Evolutionary conservation across 2,113 vertebrate species (phyloP).

Genomic region (Cairina moschata): DNA sequence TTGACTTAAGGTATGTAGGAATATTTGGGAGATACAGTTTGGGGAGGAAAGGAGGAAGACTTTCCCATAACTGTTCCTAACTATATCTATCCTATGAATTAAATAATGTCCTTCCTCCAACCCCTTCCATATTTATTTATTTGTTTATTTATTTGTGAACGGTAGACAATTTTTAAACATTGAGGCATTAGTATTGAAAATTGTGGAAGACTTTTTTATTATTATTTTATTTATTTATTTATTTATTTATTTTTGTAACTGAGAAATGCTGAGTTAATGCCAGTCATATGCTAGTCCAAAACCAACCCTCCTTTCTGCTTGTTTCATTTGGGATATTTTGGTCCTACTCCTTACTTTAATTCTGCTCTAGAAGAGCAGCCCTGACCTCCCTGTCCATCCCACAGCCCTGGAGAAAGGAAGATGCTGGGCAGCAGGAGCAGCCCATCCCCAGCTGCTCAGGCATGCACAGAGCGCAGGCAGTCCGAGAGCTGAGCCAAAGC

Average conservation of each 20-base stretch:
- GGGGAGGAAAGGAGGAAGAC: not conserved
- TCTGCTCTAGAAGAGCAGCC: not conserved
- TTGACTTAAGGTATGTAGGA: not conserved
- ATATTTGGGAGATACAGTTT: not conserved
- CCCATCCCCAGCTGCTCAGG: not conserved
- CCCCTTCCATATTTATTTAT: too few species aligned
- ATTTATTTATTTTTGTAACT: not conserved
- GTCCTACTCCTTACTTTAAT: not conserved
- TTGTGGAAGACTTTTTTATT: not conserved
- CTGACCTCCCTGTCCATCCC: not conserved
- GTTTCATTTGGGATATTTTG: not conserved
- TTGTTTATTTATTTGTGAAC: not conserved
- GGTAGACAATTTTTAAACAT: not conserved
- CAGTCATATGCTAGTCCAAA: not conserved
- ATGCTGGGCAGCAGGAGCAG: not conserved
- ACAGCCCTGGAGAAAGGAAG: not conserved
- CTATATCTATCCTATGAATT: not conserved
- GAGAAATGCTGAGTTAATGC: not conserved
- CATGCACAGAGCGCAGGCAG: not conserved
- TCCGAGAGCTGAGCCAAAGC: not conserved
- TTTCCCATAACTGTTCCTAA: not conserved
- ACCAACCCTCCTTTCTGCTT: not conserved
- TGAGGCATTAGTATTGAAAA: not conserved
- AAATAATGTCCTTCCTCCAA: not conserved
- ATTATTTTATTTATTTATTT: not conserved